Evolutionary conservation across 2,113 vertebrate species (phyloP).

Genomic region (Chionodraco myersi): DNA sequence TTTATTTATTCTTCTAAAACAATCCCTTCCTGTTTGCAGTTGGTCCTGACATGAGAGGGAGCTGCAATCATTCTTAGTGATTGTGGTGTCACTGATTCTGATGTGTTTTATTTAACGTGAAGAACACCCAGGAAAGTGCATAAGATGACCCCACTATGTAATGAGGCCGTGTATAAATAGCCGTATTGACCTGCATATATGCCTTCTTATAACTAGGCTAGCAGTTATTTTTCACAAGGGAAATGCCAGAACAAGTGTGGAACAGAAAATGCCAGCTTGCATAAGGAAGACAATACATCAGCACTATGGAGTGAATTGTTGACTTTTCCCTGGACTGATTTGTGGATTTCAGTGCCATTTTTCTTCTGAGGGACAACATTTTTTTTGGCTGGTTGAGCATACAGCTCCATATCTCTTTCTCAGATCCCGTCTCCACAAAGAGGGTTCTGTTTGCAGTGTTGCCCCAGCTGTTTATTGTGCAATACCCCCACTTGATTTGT

Average conservation of each 20-base stretch:
- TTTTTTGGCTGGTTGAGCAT: constrained; percentile 64
- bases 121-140: constrained; percentile 63
- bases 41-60: constrained; percentile 12
- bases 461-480: constrained; percentile 61
- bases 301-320: constrained; percentile 72
- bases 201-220: constrained; percentile 59
- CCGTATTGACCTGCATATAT: constrained; percentile 71
- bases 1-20: constrained; percentile 52
- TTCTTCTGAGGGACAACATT: constrained; percentile 39
- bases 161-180: constrained; percentile 76
- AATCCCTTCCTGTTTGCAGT: constrained; percentile 30
- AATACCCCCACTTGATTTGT: constrained; percentile 57
- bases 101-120: constrained; percentile 62
- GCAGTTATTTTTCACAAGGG: constrained; percentile 76
- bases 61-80: constrained; percentile 8
- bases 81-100: constrained; percentile 15
- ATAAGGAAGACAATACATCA: constrained; percentile 73
- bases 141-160: constrained; percentile 64
- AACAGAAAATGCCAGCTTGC: constrained; percentile 65
- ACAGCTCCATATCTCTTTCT: constrained; percentile 66
- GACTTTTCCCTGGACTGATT: constrained; percentile 71
- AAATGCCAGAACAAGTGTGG: constrained; percentile 59
- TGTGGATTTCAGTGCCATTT: constrained; percentile 70
- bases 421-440: constrained; percentile 62
- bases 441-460: constrained; percentile 56